phyloP scores from a whole-genome alignment of 2,888 invertebrate genomes.

The Carabus problematicus region DNA sequence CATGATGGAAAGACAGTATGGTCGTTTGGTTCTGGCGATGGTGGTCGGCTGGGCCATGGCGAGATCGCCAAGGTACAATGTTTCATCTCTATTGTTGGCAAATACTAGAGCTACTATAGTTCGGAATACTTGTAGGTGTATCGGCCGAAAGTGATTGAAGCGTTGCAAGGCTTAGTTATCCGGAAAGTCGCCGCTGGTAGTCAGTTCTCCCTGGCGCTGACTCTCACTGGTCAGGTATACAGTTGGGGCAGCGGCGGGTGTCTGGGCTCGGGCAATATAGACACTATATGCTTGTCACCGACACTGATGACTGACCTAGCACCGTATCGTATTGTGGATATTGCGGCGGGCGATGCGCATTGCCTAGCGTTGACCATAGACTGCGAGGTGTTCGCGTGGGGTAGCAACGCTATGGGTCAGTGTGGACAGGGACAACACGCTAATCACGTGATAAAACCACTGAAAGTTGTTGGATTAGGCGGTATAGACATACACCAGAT shows the following conservation, averaged over 20 bases:
- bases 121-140: constrained; percentile 53
- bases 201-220: constrained; percentile 64
- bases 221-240: constrained; percentile 64
- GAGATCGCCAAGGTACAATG: constrained; percentile 31
- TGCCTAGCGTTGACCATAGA: constrained; percentile 67
- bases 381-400: constrained; percentile 65
- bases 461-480: constrained; percentile 64
- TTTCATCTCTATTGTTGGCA: background rate
- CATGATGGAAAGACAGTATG: constrained; percentile 64
- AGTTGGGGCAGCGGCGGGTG: constrained; percentile 70
- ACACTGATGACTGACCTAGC: constrained; percentile 64
- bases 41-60: constrained; percentile 60
- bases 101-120: constrained; percentile 59
- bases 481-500: constrained; percentile 66
- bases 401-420: constrained; percentile 71
- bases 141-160: constrained; percentile 67
- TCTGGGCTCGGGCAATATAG: constrained; percentile 65
- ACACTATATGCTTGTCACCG: constrained; percentile 64
- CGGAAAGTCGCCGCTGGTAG: constrained; percentile 65
- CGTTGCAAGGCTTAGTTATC: constrained; percentile 64
- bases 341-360: constrained; percentile 69
- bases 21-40: constrained; percentile 66
- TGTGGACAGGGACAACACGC: constrained; percentile 69
- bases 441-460: constrained; percentile 65
- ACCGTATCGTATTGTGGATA: constrained; percentile 63